phyloP scores from a whole-genome alignment of 1,140 invertebrate genomes.

The Ceratitis capitata region DNA sequence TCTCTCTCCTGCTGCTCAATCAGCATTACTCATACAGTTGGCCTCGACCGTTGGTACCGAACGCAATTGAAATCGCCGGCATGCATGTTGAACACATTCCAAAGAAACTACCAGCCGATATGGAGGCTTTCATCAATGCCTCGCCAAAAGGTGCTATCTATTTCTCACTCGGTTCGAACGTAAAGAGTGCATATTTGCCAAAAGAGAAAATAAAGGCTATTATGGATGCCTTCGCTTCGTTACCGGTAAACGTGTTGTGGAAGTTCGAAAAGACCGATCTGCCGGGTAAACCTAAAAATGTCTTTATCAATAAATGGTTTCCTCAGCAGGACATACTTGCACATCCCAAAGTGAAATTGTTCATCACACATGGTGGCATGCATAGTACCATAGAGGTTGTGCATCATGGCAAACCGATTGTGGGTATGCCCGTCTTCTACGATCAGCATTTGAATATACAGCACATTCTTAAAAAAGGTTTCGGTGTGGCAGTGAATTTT shows the following conservation, averaged over 20 bases:
- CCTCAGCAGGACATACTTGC: constrained; percentile 77
- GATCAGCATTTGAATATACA: constrained; percentile 72
- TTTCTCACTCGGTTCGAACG: constrained; percentile 76
- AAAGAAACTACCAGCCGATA: constrained; percentile 60
- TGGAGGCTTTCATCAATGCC: constrained; percentile 68
- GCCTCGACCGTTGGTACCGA: constrained; percentile 68
- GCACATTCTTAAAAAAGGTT: constrained; percentile 66
- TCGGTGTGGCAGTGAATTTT: constrained; percentile 60
- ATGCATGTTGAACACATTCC: constrained; percentile 67
- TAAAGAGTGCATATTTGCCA: constrained; percentile 69
- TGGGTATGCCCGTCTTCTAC: constrained; percentile 76
- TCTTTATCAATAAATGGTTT: constrained; percentile 73
- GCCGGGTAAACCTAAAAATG: constrained; percentile 70
- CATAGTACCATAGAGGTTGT: constrained; percentile 78
- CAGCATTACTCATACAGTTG: constrained; percentile 69
- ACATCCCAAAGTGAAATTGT: constrained; percentile 75
- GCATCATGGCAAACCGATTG: constrained; percentile 75
- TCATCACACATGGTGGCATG: constrained; percentile 79
- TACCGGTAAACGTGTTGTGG: constrained; percentile 69
- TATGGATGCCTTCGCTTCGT: constrained; percentile 66
- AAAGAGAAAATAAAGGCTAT: constrained; percentile 65
- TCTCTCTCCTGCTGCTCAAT: constrained; percentile 69
- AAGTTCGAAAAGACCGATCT: constrained; percentile 70
- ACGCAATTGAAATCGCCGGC: constrained; percentile 66
- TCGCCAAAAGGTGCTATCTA: constrained; percentile 73